Percentiles rank a stretch among this genome's conserved stretches.
phyloP scores from a whole-genome alignment of 92 coral and sea anemone genomes.

The Isaurus tuberculatus region DNA sequence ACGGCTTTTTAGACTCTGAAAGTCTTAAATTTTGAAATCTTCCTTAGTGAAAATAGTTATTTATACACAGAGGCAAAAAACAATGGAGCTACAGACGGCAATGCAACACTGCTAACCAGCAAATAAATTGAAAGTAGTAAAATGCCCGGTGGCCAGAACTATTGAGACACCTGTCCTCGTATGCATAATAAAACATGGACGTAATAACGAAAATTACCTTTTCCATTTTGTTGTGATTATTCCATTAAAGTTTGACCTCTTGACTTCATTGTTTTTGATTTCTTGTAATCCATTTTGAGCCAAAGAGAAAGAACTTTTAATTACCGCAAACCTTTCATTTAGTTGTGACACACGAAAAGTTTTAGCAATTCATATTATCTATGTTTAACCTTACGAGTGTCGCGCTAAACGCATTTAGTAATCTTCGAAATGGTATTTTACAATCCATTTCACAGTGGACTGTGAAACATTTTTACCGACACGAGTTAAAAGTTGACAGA shows the following conservation, averaged over 20 bases:
- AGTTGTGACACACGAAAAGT: neutral
- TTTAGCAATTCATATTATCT: neutral
- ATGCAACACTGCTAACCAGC: neutral
- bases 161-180: slow-evolving; percentile 23
- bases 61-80: too few relatives aligned
- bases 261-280: neutral
- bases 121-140: neutral
- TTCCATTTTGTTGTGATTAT: slow-evolving; percentile 20
- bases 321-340: neutral
- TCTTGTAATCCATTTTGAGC: neutral
- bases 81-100: neutral
- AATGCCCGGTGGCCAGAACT: slow-evolving; percentile 11
- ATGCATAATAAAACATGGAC: slow-evolving; percentile 15
- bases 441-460: neutral
- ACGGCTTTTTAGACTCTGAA: too few relatives aligned
- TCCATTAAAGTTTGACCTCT: neutral
- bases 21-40: too few relatives aligned
- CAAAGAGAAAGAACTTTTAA: neutral
- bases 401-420: neutral
- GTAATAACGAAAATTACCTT: slow-evolving; percentile 28
- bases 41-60: too few relatives aligned
- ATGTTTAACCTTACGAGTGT: neutral
- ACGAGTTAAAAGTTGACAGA: slow-evolving; percentile 31
- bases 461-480: neutral
- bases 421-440: neutral